Base-by-base conservation (phyloP, 2,888 invertebrate genomes). In the Megalurothrips usitatus region DNA sequence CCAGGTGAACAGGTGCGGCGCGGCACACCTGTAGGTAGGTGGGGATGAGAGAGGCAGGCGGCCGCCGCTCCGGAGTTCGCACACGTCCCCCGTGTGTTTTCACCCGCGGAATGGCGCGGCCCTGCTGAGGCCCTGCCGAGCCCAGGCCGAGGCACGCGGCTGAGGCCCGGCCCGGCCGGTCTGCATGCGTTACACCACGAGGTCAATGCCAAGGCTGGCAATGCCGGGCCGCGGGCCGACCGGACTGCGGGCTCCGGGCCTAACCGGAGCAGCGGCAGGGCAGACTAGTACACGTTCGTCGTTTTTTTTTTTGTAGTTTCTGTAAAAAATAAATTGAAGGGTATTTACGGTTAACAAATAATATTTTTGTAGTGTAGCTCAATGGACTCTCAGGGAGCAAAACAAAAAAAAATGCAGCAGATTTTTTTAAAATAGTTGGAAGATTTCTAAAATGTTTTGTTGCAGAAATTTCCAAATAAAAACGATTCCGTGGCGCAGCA, bases 201-300 rank as follows among this genome's bases (percentile, higher is more conserved):
- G 68, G 68, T 75, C 68, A 75, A 75, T 75, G 68, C 68, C 68
- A 75, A 26, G 68, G 68, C 68, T 75, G 68, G 23, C 26, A 1
- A 58, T 6, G 14, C 58, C 6, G 17, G 58, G 19, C 11, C 19
- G 6, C 58, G 19, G 58, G 58, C 14, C 19, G 58, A 19, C 58
- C 6, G 17, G 58, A 6, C 11, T 6, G 6, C 58, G 19, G 58
- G 58, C 14, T 49, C 12, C 49, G 49, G n/a, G n/a, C n/a, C n/a
- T n/a, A n/a, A n/a, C n/a, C 19, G 58, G 14, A 43, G 3, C 14
- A 17, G 17, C 58, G 52, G 52, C 52, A 19, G 52, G 52, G 52
- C 52, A 19, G 58, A 1, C 19, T 6, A 43, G 34, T n/a, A n/a
- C n/a, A n/a, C n/a, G n/a, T n/a, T n/a, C n/a, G n/a, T n/a, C n/a